These are phyloP conservation scores for Antheraea assamensis DNA, from an alignment of 2,888 invertebrate species.

Conservation along the genomic window DNA sequence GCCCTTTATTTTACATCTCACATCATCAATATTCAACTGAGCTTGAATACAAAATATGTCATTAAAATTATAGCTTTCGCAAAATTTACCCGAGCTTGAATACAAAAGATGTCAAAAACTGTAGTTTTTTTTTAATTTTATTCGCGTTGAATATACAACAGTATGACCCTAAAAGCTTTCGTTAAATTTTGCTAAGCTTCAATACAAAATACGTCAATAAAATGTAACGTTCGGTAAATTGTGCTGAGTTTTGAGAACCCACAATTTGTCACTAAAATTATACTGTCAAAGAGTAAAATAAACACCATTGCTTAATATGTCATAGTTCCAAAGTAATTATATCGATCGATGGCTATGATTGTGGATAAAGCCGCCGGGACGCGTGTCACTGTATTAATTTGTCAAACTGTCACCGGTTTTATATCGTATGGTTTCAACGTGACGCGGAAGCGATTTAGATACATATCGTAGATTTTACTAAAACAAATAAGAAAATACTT, in stretches of 20 bases:
- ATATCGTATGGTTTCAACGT: constrained; percentile 28
- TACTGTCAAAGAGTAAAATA: not conserved
- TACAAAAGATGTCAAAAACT: not conserved
- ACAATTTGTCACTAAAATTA: not conserved
- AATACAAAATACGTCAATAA: not conserved
- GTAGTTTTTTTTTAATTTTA: not conserved
- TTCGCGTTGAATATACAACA: not conserved
- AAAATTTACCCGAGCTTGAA: not conserved
- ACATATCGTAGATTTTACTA: not conserved
- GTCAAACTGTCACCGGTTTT: constrained; percentile 53
- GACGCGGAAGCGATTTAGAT: constrained; percentile 19
- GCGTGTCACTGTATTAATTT: constrained; percentile 55
- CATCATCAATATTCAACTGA: no score
- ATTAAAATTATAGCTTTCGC: not conserved
- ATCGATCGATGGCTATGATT: constrained; percentile 5
- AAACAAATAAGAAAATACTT: no score
- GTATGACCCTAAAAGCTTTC: no score
- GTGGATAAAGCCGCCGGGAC: constrained; percentile 30
- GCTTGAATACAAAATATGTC: no score
- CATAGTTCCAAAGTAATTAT: constrained; percentile 1
- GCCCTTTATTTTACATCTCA: no score
- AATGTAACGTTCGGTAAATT: no score
- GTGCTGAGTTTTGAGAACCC: not conserved
- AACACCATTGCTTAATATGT: not conserved
- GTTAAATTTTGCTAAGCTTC: not conserved